These are phyloP conservation scores for Erythrocercus mccallii DNA, from an alignment of 2,113 vertebrate genomes.

Conservation along the genomic window DNA sequence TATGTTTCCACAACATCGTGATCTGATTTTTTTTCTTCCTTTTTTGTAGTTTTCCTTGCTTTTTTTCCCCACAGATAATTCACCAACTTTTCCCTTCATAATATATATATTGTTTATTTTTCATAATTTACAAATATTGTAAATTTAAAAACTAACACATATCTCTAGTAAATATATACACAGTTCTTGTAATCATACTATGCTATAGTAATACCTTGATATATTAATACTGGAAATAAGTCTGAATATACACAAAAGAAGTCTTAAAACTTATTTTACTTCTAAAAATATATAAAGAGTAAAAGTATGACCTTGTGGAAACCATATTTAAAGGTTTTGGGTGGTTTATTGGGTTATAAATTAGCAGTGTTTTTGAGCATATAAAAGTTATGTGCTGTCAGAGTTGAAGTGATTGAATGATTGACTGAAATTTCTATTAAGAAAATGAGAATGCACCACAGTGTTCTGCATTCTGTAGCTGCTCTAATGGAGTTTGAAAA, in stretches of 20 bases:
- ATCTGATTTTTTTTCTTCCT: rapidly evolving
- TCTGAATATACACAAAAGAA: neutral
- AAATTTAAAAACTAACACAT: neutral
- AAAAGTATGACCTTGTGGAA: neutral
- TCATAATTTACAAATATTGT: neutral
- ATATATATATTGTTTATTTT: rapidly evolving
- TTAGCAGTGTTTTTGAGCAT: rapidly evolving
- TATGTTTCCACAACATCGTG: rapidly evolving
- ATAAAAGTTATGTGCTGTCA: neutral
- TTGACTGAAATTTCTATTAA: neutral
- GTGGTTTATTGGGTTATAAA: neutral
- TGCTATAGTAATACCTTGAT: neutral
- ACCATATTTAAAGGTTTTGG: too few species aligned
- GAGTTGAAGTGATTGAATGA: neutral
- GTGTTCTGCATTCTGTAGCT: neutral
- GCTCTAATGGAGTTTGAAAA: neutral
- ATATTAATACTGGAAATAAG: neutral
- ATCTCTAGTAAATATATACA: neutral
- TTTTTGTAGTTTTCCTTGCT: too few species aligned
- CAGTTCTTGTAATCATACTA: rapidly evolving
- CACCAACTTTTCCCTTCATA: neutral
- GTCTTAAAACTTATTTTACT: neutral
- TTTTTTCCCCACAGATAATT: neutral
- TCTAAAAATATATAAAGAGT: rapidly evolving
- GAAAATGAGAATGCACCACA: neutral